phyloP scores from a whole-genome alignment of 2,797 vertebrate genomes.

The Chiroxiphia lanceolata region DNA sequence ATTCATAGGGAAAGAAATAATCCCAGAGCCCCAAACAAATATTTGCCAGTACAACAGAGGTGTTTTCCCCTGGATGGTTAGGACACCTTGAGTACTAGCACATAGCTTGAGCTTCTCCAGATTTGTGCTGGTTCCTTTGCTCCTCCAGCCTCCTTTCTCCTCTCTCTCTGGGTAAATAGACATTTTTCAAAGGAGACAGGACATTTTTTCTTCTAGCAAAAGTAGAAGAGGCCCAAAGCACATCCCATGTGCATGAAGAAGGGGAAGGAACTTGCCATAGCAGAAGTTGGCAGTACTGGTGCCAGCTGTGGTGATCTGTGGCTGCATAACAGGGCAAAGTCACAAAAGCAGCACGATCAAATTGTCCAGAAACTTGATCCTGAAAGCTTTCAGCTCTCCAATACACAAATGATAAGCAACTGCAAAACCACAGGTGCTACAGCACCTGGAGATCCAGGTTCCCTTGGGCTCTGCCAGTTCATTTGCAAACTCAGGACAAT shows the following conservation, averaged over 20 bases:
- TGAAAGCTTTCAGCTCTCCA: background rate
- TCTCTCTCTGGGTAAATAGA: background rate
- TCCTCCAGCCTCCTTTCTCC: background rate
- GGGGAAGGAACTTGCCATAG: background rate
- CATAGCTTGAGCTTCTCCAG: background rate
- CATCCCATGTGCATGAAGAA: background rate
- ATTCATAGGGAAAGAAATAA: background rate
- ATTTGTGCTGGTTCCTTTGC: background rate
- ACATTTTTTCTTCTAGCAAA: background rate
- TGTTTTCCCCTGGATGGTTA: accelerated
- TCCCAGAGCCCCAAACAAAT: background rate
- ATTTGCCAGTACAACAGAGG: background rate
- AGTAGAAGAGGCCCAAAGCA: background rate
- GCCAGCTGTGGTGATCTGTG: background rate
- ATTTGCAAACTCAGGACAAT: background rate
- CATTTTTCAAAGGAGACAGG: background rate
- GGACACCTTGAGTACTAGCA: background rate
- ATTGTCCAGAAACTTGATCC: background rate
- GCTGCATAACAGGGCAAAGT: background rate
- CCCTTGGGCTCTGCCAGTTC: background rate
- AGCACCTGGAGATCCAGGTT: background rate
- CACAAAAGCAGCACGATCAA: background rate
- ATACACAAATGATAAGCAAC: background rate
- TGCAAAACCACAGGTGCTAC: background rate
- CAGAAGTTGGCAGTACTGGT: background rate